Conservation (phyloP, 2,888 invertebrate genomes). For the Encarsia formosa region DNA sequence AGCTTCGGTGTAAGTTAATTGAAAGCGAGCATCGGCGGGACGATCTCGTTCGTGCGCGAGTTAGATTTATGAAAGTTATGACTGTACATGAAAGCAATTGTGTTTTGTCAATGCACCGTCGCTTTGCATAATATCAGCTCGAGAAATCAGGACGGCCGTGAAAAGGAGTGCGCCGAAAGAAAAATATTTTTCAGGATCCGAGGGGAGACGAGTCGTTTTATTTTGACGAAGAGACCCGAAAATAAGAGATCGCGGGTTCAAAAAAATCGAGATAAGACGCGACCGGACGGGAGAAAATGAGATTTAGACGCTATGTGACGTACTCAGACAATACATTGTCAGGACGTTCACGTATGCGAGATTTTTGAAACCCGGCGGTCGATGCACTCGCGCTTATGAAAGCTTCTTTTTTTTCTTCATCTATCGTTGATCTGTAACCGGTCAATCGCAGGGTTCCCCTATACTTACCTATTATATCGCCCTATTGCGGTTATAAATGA, state of each 20-base stretch:
- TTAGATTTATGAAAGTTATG: no score
- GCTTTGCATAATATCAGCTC: no score
- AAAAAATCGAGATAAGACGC: constrained; percentile 34
- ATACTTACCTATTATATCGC: constrained; percentile 5
- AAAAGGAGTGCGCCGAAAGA: no score
- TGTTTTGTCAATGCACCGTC: no score
- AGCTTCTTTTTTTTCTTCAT: constrained; percentile 10
- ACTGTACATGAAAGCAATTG: no score
- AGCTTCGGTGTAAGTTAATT: no score
- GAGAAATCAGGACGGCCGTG: no score
- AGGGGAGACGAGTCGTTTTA: no score
- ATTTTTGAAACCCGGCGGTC: neutral
- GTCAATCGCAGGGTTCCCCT: constrained; percentile 10
- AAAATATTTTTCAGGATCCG: no score
- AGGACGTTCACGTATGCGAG: constrained; percentile 2
- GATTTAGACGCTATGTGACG: neutral
- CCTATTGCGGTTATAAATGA: constrained; percentile 37
- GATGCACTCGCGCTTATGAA: neutral
- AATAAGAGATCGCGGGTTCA: constrained; percentile 29
- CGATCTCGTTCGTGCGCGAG: no score
- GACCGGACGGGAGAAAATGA: constrained; percentile 2
- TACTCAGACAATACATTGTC: constrained; percentile 4
- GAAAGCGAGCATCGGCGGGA: no score
- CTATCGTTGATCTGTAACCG: constrained; percentile 16
- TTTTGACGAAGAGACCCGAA: neutral